These are phyloP conservation scores for Falco peregrinus DNA, from an alignment of 2,797 vertebrate species.

Conservation along the genomic window DNA sequence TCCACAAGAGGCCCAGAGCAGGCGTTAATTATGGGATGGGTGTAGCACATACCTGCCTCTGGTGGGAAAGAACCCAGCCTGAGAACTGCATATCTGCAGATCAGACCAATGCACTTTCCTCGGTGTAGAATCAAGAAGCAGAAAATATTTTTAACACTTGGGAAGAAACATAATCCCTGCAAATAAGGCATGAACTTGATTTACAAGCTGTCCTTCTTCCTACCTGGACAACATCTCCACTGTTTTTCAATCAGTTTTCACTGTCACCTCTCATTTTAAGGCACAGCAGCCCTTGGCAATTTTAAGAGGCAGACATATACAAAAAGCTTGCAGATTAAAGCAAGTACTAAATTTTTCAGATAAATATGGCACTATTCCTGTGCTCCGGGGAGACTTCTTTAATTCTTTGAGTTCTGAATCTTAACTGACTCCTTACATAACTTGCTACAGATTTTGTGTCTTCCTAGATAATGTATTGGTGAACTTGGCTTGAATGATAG, in stretches of 20 bases:
- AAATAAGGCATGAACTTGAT: neutral
- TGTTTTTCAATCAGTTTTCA: neutral
- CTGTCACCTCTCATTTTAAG: neutral
- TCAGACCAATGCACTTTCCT: neutral
- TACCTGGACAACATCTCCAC: neutral
- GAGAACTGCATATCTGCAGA: neutral
- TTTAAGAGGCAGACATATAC: neutral
- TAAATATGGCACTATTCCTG: neutral
- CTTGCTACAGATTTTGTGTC: neutral
- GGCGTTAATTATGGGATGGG: constrained; percentile 37
- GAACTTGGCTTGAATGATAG: neutral
- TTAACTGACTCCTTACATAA: neutral
- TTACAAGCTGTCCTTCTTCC: neutral
- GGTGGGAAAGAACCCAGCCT: neutral
- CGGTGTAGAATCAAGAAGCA: neutral
- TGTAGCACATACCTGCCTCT: constrained; percentile 43
- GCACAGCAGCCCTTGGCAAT: neutral
- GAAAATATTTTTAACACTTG: neutral
- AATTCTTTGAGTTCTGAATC: neutral
- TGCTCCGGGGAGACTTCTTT: neutral
- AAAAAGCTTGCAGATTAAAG: neutral
- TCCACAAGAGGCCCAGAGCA: constrained; percentile 25
- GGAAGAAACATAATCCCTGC: neutral
- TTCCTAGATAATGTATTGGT: neutral
- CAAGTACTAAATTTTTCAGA: neutral